A percentile compares a stretch with the other conserved stretches of the same genome.
Evolutionary conservation across 2,888 invertebrate genomes (phyloP).

Genomic region (Pardosa pseudoannulata): DNA sequence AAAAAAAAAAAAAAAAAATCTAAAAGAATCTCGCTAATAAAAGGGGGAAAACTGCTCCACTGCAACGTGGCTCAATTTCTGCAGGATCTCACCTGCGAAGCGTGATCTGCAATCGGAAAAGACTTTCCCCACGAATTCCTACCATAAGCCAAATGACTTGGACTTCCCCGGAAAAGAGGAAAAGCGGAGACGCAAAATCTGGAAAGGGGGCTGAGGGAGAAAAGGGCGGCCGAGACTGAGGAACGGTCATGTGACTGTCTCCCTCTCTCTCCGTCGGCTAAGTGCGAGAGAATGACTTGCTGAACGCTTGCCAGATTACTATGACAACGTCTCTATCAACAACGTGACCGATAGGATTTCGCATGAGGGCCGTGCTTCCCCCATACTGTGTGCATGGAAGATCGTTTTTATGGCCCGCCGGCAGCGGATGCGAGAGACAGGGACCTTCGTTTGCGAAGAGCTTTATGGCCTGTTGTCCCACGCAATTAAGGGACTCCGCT

Average conservation of each 20-base stretch:
- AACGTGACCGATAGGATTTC: slow-evolving; percentile 69
- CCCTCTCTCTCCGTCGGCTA: slow-evolving; percentile 9
- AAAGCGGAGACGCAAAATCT: not conserved
- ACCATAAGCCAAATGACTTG: slow-evolving; percentile 8
- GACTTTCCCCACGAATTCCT: slow-evolving; percentile 19
- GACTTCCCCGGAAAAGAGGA: not conserved
- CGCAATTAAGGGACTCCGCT: not conserved
- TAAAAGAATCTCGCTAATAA: too few relatives aligned
- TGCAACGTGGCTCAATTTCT: slow-evolving; percentile 23
- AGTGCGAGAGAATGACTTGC: slow-evolving; percentile 36
- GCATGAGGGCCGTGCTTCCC: slow-evolving; percentile 18
- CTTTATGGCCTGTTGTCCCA: slow-evolving; percentile 10
- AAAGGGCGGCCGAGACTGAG: slow-evolving; percentile 11
- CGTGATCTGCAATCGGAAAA: slow-evolving; percentile 51
- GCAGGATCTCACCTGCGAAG: slow-evolving; percentile 59
- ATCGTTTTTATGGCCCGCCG: slow-evolving; percentile 48
- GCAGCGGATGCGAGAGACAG: slow-evolving; percentile 4
- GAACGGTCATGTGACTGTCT: slow-evolving; percentile 31
- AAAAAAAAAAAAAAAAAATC: not conserved
- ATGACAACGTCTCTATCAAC: slow-evolving; percentile 73
- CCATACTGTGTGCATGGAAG: slow-evolving; percentile 32
- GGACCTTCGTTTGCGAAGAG: not conserved
- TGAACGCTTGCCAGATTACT: slow-evolving; percentile 69
- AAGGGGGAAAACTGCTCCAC: too few relatives aligned
- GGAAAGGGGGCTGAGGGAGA: not conserved